Base-by-base conservation (phyloP, 2,797 vertebrate species). In the Taeniopygia guttata region DNA sequence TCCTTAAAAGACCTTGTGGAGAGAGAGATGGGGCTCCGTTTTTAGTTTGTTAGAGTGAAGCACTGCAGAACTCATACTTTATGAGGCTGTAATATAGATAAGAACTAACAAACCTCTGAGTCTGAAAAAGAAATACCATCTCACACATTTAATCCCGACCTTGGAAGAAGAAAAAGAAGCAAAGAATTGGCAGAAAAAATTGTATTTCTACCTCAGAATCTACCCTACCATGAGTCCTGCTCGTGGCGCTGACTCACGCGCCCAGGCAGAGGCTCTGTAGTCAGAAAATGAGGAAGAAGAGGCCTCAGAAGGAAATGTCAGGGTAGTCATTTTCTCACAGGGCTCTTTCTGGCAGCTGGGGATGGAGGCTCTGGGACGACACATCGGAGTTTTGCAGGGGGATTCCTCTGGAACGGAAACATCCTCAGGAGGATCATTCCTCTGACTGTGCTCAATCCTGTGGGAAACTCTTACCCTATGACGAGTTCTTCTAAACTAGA, bases 381-480 rank as follows among this genome's bases (percentile, higher is more conserved):
- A 92, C n/a, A 29, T n/a, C 70, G 84, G 66, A 83, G 62, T 92
- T 93, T 60, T 64, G 93, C 63, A 94, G 91, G 88, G 93, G 91
- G 90, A 96, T 95, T 95, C 96, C 94, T 95, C 87, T 42, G 5
- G 77, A 96, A n/a, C 25, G 76, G 94, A 96, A 96, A 60, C 66
- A 5, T 84, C 87, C 94, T 87, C 80, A 81, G 55, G 89, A 93
- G 76, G 92, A 95, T 59, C 73, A 84, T 93, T 92, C 92, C 91
- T 85, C 77, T 87, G 49, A 16, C 78, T 49, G 9, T 36, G 34
- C 38, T 55, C 87, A 54, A 89, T 92, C 92, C 95, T 97, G 96
- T 97, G 95, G 96, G 96, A 97, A 97, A 96, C 89, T 93, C 49
- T 91, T 92, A 94, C 90, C 90, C 95, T 96, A 91, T 95, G 93